Percentiles rank a stretch among this genome's conserved stretches.
phyloP scores from a whole-genome alignment of 1,140 invertebrate genomes.

The Oncopeltus fasciatus region DNA sequence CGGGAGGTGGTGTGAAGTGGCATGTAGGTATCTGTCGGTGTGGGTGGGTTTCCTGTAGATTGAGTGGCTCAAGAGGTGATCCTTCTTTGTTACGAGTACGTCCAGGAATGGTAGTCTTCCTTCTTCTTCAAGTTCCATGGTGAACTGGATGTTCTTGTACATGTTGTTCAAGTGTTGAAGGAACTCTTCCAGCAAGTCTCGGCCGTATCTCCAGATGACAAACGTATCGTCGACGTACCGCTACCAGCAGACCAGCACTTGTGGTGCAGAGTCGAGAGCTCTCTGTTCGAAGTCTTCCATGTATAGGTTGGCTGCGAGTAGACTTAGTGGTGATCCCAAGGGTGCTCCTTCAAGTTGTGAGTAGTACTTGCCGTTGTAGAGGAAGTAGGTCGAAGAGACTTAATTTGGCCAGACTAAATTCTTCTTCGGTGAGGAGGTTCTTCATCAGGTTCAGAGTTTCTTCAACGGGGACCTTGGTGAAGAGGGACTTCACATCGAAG shows the following conservation, averaged over 20 bases:
- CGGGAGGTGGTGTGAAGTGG: background rate
- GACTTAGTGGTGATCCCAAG: conserved; percentile 18
- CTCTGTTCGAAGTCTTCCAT: conserved; percentile 17
- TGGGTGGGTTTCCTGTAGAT: background rate
- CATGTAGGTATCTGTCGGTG: background rate
- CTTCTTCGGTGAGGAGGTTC: conserved; percentile 5
- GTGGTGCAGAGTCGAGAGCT: background rate
- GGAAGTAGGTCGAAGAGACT: conserved; percentile 9
- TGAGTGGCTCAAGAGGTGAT: background rate
- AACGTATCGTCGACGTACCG: background rate
- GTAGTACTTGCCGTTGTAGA: conserved; percentile 12
- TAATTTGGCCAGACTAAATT: background rate
- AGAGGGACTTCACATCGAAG: conserved; percentile 10
- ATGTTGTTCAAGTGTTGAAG: conserved; percentile 4
- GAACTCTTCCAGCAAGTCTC: background rate
- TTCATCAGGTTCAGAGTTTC: conserved; percentile 7
- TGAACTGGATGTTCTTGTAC: background rate
- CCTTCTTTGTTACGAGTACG: background rate
- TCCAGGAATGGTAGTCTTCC: background rate
- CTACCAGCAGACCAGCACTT: background rate
- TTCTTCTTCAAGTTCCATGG: background rate
- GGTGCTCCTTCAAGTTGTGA: conserved; percentile 15
- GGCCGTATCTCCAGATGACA: background rate
- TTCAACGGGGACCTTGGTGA: background rate
- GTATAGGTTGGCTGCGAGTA: conserved; percentile 15